These are phyloP conservation scores for Rhabdophis nuchalis DNA, from an alignment of 2,797 vertebrate genomes.

Conservation along the genomic window DNA sequence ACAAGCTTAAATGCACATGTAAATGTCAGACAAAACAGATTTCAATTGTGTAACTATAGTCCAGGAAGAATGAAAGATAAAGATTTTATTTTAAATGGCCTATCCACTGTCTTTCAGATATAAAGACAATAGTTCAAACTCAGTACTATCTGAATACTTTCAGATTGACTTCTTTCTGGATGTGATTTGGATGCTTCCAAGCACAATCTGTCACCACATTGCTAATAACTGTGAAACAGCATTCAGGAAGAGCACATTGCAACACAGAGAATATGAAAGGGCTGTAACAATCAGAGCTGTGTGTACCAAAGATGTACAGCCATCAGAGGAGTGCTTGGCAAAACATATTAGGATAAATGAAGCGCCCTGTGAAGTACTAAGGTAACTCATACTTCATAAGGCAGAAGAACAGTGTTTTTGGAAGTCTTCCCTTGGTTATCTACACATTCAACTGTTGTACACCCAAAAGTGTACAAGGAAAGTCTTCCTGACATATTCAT, in stretches of 20 bases:
- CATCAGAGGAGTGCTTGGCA: not conserved
- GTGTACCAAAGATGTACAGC: not conserved
- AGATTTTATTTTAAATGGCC: not conserved
- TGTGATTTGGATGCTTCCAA: not conserved
- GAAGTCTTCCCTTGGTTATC: not conserved
- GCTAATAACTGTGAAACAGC: not conserved
- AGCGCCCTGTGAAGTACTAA: not conserved
- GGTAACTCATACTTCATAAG: not conserved
- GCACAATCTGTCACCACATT: not conserved
- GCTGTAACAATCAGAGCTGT: not conserved
- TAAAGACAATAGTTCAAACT: not conserved
- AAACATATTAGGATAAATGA: not conserved
- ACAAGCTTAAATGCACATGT: conserved; percentile 4
- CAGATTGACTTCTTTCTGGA: not conserved
- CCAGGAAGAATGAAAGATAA: not conserved
- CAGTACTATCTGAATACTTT: not conserved
- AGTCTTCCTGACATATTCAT: not conserved
- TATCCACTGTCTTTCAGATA: not conserved
- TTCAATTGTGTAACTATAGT: not conserved
- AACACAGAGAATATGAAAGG: not conserved
- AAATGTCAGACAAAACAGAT: conserved; percentile 5
- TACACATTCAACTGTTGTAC: not conserved
- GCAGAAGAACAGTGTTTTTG: not conserved
- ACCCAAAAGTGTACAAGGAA: not conserved
- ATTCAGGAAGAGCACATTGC: not conserved